Base-by-base conservation (phyloP, 2,888 invertebrate genomes). In the Octodonta nipae region DNA sequence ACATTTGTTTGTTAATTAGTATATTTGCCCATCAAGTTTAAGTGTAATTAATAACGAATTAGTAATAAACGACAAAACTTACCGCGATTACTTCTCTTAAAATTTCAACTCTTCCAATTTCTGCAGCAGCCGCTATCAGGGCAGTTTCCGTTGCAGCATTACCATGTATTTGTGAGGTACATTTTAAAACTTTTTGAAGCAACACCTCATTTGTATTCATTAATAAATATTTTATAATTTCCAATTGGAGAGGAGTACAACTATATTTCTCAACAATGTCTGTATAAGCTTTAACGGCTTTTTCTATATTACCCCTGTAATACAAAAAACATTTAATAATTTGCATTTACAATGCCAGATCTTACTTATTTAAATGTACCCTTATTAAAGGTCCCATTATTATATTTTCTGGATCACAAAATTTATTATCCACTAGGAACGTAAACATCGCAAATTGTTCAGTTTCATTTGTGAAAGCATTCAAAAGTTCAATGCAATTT, bases 221-320 rank as follows among this genome's bases (percentile, higher is more conserved):
- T 22, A 65, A 51, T 22, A 68, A 38, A 30, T 55, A 47, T n/a
- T 42, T 40, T 3, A 78, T 48, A 1, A 81, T 40, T 54, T 78
- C 78, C 41, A 75, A 70, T 47, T 75, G 74, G 6, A 77, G 51
- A 0, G 80, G 80, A 0, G 77, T 74, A 42, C 68, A 71, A 31
- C 65, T 67, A 49, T 74, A 70, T 26, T 65, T 62, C 2, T 59
- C 50, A 0, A 68, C 64, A 31, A 71, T 52, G 1, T 60, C 49
- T 11, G 56, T 51, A 45, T 71, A 78, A 35, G 69, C 69, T n/a
- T 63, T 50, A 0, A 75, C 67, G 0, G 78, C 74, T 13, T 58
- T 60, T 37, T 58, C 50, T 13, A 72, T 37, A 36, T 71, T 60
- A 15, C 61, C 56, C 22, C 70, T 70, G 47, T 41, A 45, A 52